phyloP scores from a whole-genome alignment of 2,113 vertebrate species.

The Clarias batrachus region DNA sequence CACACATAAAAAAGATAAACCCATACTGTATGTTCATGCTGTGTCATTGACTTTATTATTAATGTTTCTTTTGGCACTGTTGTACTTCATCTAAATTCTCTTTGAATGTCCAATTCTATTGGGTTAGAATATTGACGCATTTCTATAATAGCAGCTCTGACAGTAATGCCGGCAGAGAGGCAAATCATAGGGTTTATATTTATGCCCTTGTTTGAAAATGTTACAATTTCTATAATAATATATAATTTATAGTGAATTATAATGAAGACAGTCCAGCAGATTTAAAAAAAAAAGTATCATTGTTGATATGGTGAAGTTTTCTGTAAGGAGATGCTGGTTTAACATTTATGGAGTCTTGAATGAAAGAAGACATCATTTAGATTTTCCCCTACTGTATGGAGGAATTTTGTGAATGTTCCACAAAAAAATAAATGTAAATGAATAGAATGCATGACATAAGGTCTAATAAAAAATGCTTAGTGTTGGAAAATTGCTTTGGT shows the following conservation, averaged over 20 bases:
- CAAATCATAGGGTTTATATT: neutral
- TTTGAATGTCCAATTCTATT: neutral
- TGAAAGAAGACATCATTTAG: neutral
- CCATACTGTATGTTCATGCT: neutral
- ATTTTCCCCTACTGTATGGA: neutral
- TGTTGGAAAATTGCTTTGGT: neutral
- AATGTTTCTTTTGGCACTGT: neutral
- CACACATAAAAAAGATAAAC: neutral
- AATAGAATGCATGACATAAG: neutral
- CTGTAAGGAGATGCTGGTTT: neutral
- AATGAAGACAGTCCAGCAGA: neutral
- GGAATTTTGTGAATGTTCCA: neutral
- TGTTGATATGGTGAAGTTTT: neutral
- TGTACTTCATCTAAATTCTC: neutral
- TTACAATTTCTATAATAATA: neutral
- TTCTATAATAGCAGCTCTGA: neutral
- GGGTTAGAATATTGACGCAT: neutral
- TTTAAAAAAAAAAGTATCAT: neutral
- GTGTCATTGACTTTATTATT: neutral
- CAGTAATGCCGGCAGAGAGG: neutral
- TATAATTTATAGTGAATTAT: neutral
- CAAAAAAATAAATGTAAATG: neutral
- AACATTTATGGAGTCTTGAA: neutral
- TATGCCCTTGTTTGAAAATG: neutral
- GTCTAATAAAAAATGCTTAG: neutral